Evolutionary conservation across 2,888 invertebrate species (phyloP).

Genomic region (Athrips mouffetella): DNA sequence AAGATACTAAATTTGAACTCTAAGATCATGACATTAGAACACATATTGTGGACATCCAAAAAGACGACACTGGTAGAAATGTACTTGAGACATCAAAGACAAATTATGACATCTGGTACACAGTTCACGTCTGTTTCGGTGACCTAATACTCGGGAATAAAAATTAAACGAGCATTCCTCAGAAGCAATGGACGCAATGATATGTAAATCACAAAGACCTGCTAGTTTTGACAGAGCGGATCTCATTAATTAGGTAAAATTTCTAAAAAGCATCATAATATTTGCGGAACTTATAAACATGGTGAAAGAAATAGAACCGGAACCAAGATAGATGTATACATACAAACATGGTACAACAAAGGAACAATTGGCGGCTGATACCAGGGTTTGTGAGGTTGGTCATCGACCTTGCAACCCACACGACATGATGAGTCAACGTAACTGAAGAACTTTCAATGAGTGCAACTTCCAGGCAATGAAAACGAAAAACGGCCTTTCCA

Average conservation of each 20-base stretch:
- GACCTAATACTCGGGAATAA: slow-evolving; percentile 4
- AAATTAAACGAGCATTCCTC: slow-evolving; percentile 5
- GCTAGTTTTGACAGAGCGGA: slow-evolving; percentile 10
- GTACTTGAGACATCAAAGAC: slow-evolving; percentile 38
- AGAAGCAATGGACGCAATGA: background rate
- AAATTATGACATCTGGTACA: slow-evolving; percentile 47
- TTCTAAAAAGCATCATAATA: no score
- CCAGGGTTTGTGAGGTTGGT: no score
- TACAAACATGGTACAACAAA: no score
- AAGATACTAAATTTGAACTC: slow-evolving; percentile 3
- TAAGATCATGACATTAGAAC: slow-evolving; percentile 1
- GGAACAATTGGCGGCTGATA: no score
- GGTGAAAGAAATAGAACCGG: background rate
- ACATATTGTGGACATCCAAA: background rate
- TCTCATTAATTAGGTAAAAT: slow-evolving; percentile 7
- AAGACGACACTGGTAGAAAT: slow-evolving; percentile 21
- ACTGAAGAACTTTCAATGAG: no score
- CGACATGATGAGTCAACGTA: no score
- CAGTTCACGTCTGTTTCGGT: slow-evolving; percentile 34
- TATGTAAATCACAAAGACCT: slow-evolving; percentile 5
- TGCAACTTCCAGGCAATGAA: no score
- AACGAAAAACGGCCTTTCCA: no score
- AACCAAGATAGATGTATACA: no score
- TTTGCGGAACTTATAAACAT: background rate
- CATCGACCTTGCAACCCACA: no score